phyloP scores from a whole-genome alignment of 35 echinoderm and acorn worm species.

The Amphiura filiformis region DNA sequence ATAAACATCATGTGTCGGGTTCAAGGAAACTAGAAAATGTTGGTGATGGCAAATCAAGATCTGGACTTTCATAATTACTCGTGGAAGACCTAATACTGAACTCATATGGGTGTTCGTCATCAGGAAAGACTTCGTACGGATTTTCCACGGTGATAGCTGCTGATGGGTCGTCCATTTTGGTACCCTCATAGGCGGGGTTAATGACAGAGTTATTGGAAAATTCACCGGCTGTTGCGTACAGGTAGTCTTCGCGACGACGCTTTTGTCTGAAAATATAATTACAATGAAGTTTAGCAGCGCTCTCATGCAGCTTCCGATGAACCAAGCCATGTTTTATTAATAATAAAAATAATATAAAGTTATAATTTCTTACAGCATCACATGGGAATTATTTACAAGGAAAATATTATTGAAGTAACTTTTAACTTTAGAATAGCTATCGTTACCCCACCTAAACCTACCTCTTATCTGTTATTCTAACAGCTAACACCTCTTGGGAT shows the following conservation, averaged over 20 bases:
- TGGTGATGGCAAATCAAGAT: not conserved
- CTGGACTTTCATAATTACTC: not conserved
- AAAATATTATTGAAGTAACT: no score
- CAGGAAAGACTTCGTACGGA: not conserved
- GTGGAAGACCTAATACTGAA: not conserved
- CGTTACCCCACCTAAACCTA: no score
- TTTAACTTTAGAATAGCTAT: no score
- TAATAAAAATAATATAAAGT: no score
- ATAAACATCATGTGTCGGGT: not conserved
- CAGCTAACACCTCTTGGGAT: no score
- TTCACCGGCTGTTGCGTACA: not conserved
- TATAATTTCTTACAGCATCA: no score
- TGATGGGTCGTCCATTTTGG: not conserved
- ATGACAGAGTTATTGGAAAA: not conserved
- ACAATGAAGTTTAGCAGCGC: no score
- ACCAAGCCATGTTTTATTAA: no score
- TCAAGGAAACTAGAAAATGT: not conserved
- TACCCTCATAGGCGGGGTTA: not conserved
- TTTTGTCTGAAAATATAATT: not conserved
- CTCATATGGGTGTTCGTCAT: not conserved
- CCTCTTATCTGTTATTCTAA: no score
- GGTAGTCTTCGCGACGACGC: not conserved
- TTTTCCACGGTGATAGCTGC: not conserved
- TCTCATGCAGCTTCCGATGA: no score
- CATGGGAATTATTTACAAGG: no score